phyloP scores from a whole-genome alignment of 2,888 invertebrate species.

The Zhuqinia jingwanae region DNA sequence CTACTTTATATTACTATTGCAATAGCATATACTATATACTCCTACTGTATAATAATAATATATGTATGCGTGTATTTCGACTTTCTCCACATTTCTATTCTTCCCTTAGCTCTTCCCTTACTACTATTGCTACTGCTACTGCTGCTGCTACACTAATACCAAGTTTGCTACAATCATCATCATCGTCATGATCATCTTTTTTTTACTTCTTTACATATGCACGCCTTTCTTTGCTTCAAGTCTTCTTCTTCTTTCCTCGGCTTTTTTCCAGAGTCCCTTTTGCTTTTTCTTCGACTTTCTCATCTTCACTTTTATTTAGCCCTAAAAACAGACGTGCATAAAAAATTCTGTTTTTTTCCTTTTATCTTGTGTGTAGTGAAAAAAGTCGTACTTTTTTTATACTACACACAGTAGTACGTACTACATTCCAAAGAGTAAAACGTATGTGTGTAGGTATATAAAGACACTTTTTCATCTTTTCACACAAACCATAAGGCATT shows the following conservation, averaged over 20 bases:
- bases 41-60: neutral
- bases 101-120: conserved; percentile 12
- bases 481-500: conserved; percentile 40
- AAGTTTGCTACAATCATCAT: conserved; percentile 24
- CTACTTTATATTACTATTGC: conserved; percentile 22
- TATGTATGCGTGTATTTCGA: too few species aligned
- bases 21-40: neutral
- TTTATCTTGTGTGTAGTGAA: conserved; percentile 46
- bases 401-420: too few species aligned
- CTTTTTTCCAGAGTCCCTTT: conserved; percentile 24
- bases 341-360: conserved; percentile 50
- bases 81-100: conserved; percentile 2
- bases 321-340: conserved; percentile 55
- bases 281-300: conserved; percentile 45
- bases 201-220: conserved; percentile 54
- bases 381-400: conserved; percentile 9
- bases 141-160: neutral
- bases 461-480: conserved; percentile 32
- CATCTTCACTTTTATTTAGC: conserved; percentile 60
- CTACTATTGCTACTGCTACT: conserved; percentile 5
- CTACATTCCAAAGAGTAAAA: neutral
- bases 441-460: too few species aligned
- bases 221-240: conserved; percentile 21
- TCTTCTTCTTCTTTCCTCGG: conserved; percentile 3
- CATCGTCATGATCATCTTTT: conserved; percentile 19